A percentile compares a stretch with the other conserved stretches of the same genome.
phyloP scores from a whole-genome alignment of 2,113 vertebrate genomes.

The Amazona vittata region DNA sequence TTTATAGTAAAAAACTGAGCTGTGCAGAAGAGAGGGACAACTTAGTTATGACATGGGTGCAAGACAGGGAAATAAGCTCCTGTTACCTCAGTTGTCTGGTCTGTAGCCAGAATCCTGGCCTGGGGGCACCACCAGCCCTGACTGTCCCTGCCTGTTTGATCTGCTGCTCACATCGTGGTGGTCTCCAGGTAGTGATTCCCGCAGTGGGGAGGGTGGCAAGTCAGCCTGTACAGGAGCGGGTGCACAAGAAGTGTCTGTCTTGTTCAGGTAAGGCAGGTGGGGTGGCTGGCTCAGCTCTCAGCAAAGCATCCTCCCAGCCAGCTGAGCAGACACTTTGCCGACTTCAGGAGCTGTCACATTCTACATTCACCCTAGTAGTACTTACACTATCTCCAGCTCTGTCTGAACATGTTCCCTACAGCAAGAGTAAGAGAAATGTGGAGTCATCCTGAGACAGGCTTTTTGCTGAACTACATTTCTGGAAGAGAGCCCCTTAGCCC shows the following conservation, averaged over 20 bases:
- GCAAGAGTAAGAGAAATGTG: neutral
- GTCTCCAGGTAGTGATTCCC: neutral
- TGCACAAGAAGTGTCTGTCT: no score
- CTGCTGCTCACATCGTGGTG: neutral
- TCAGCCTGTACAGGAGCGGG: neutral
- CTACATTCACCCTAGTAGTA: neutral
- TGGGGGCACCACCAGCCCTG: neutral
- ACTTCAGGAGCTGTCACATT: neutral
- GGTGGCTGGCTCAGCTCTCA: neutral
- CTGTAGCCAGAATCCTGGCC: neutral
- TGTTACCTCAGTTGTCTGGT: neutral
- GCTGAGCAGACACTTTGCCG: fast-evolving
- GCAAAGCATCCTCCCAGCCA: neutral
- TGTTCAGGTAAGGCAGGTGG: fast-evolving
- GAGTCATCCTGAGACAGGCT: neutral
- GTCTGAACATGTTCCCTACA: neutral
- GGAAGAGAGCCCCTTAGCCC: neutral
- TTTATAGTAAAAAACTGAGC: neutral
- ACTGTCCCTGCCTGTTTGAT: neutral
- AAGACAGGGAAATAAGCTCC: neutral
- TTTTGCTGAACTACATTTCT: neutral
- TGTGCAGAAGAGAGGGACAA: neutral
- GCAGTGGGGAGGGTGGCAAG: fast-evolving
- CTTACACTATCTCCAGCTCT: neutral
- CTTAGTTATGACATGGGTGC: neutral